A percentile compares a stretch with the other conserved stretches of the same genome.
phyloP scores from a whole-genome alignment of 2,797 vertebrate species.

The Melanogrammus aeglefinus region DNA sequence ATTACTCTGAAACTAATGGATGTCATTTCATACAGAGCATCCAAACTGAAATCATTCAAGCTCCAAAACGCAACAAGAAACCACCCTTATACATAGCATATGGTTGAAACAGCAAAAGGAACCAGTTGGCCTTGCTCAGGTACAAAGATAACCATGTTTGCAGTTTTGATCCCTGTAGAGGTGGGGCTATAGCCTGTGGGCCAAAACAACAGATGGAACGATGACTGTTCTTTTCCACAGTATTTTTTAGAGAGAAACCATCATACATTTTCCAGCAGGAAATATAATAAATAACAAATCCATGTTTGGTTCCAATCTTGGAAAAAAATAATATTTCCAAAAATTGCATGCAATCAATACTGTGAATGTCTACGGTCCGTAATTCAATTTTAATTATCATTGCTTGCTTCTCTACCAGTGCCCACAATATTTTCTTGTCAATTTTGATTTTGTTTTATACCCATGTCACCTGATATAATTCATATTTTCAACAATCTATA shows the following conservation, averaged over 20 bases:
- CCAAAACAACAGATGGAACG: background rate
- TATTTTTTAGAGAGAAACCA: background rate
- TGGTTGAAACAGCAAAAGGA: background rate
- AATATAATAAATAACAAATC: background rate
- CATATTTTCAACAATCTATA: background rate
- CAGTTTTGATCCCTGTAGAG: background rate
- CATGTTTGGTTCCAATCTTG: background rate
- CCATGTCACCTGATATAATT: background rate
- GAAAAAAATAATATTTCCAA: too few species aligned
- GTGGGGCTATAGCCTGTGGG: background rate
- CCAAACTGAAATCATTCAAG: background rate
- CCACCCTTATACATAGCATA: too few species aligned
- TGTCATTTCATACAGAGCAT: background rate
- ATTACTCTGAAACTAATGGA: background rate
- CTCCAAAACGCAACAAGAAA: background rate
- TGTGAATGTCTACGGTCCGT: background rate
- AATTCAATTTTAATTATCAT: too few species aligned
- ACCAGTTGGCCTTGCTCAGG: background rate
- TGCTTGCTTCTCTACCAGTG: too few species aligned
- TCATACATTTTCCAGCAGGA: background rate
- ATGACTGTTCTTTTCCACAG: background rate
- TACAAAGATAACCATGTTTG: background rate
- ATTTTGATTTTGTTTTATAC: background rate
- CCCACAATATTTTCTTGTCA: background rate
- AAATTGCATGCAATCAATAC: background rate